Base-by-base conservation (phyloP, 2,888 invertebrate species). In the Chloromyia formosa region DNA sequence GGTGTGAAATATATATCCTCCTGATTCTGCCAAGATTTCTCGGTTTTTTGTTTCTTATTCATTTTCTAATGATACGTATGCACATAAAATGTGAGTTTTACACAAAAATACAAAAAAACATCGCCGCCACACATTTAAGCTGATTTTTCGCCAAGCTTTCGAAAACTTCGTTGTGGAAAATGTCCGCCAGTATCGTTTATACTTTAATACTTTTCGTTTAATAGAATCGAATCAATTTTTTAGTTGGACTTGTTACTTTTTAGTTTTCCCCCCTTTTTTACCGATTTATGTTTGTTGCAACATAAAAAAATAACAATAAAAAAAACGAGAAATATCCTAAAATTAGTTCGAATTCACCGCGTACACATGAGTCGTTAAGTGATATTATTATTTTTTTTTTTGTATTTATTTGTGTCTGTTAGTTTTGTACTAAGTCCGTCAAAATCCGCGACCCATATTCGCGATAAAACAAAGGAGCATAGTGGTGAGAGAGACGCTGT, bases 391-490 rank as follows among this genome's bases (percentile, higher is more conserved):
- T 35, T 49, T 23, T 0, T 35, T 35, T 62, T n/a, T 40, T n/a
- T n/a, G n/a, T 62, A 35, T 23, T 22, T 60, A n/a, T 60, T 60
- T 62, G 60, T 20, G n/a, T 7, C 2, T 1, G 12, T 49, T 56
- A 80, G 79, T 77, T 77, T 77, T 61, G 79, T 77, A 75, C 77
- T 79, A 61, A 79, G 78, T 71, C 80, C 79, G 69, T 80, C 79
- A 27, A 77, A 80, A 77, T 78, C 79, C 16, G 74, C 78, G 68
- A 73, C 79, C 69, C 77, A 76, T 74, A 73, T 58, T 58, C 27
- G 64, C 40, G 61, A 61, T n/a, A 66, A 64, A 74, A n/a, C 16
- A 4, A 64, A 53, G 27, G 42, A 75, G 14, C 35, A 10, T 58
- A 60, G 61, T 27, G 42, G 71, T 62, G 62, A 42, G 1, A 22